Percentiles rank a stretch among this genome's conserved stretches.
phyloP scores from a whole-genome alignment of 1,140 invertebrate species.

The Neotoxoptera formosana region DNA sequence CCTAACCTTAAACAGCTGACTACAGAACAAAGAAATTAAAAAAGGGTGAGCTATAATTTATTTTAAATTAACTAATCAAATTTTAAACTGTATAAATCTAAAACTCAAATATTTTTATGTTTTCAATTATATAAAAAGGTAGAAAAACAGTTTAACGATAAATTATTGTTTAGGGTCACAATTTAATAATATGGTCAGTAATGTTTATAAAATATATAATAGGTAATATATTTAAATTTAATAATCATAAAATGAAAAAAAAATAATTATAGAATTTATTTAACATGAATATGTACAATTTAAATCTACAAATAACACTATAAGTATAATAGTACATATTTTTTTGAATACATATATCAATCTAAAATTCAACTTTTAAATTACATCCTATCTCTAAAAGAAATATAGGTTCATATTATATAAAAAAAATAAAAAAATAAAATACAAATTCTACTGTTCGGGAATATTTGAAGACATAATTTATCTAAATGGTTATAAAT shows the following conservation, averaged over 20 bases:
- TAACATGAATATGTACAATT: neutral
- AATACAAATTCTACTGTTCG: neutral
- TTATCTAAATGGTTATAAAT: neutral
- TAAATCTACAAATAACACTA: neutral
- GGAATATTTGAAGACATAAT: neutral
- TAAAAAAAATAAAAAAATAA: neutral
- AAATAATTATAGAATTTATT: neutral
- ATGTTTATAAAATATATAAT: neutral
- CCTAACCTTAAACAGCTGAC: constrained; percentile 49
- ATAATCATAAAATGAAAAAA: neutral
- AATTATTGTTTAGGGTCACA: neutral
- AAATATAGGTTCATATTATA: neutral
- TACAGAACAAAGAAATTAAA: constrained; percentile 25
- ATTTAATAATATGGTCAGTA: neutral
- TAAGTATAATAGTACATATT: neutral
- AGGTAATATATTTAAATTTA: neutral
- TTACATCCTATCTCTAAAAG: neutral
- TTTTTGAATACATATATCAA: neutral
- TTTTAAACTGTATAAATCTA: neutral
- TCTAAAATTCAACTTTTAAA: constrained; percentile 7
- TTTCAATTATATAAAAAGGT: neutral
- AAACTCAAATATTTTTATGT: neutral
- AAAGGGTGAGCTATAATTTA: constrained; percentile 45
- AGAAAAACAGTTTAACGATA: neutral
- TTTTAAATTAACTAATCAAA: neutral